phyloP scores from a whole-genome alignment of 2,797 vertebrate species.

The Leptoclinus maculatus region DNA sequence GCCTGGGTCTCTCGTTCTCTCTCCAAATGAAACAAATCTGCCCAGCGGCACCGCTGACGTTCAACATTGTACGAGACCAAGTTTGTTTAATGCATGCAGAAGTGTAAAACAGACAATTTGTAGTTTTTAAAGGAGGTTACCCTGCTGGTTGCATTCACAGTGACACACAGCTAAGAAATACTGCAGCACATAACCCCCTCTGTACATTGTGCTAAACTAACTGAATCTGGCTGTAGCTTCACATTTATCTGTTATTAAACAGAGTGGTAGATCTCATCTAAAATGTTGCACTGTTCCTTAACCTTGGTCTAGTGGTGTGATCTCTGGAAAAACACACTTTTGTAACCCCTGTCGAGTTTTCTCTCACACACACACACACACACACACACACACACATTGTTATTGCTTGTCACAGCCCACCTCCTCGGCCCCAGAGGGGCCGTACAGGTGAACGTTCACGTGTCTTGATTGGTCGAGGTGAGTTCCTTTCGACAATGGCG shows the following conservation, averaged over 20 bases:
- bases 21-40: neutral
- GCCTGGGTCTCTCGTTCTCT: neutral
- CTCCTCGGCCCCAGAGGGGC: slow-evolving; percentile 29
- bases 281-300: neutral
- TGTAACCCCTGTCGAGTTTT: neutral
- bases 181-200: neutral
- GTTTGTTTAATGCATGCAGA: too few relatives aligned
- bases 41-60: too few relatives aligned
- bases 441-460: slow-evolving; percentile 44
- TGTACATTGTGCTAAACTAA: neutral
- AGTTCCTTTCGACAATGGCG: slow-evolving; percentile 14
- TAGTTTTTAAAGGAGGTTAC: neutral
- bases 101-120: neutral
- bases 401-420: slow-evolving; percentile 38
- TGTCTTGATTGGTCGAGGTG: slow-evolving; percentile 46
- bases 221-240: neutral
- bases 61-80: too few relatives aligned
- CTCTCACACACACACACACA: neutral
- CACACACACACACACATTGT: neutral
- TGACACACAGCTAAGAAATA: neutral
- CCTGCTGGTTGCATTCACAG: neutral
- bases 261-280: neutral
- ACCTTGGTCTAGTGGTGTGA: neutral
- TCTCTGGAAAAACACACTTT: slow-evolving; percentile 17
- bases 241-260: neutral